Evolutionary conservation across 2,888 invertebrate species (phyloP).

Genomic region (Leucophora obtusa): DNA sequence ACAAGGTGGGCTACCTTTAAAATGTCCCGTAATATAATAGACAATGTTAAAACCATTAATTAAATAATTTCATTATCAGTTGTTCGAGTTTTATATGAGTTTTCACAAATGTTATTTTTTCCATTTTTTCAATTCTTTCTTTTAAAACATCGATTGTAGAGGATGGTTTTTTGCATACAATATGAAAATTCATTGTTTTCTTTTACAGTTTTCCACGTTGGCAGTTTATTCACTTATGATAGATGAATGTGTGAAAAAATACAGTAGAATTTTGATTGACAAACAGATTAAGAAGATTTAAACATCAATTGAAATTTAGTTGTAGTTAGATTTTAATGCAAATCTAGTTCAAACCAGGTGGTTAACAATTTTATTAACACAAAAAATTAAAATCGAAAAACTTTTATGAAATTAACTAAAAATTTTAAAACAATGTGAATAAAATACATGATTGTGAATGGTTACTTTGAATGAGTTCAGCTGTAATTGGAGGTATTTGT

Average conservation of each 20-base stretch:
- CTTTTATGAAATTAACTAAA: too few species aligned
- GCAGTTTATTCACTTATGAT: not conserved
- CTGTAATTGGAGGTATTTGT: too few species aligned
- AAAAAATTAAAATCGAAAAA: too few species aligned
- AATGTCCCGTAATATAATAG: slow-evolving; percentile 18
- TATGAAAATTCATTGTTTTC: not conserved
- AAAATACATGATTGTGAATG: not conserved
- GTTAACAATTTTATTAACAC: too few species aligned
- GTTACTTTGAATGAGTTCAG: too few species aligned
- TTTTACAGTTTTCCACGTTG: too few species aligned
- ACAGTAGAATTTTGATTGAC: not conserved
- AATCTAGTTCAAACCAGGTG: too few species aligned
- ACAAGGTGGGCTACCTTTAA: not conserved
- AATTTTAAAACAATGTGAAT: too few species aligned
- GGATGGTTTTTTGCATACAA: not conserved
- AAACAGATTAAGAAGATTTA: too few species aligned
- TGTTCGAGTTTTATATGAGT: slow-evolving; percentile 1
- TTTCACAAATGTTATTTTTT: not conserved
- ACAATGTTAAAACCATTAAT: slow-evolving; percentile 27
- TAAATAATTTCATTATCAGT: slow-evolving; percentile 45
- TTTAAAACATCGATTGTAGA: not conserved
- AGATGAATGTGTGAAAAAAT: not conserved
- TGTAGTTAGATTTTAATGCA: too few species aligned
- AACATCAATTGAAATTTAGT: too few species aligned
- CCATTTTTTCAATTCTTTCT: not conserved